phyloP scores from a whole-genome alignment of 2,888 invertebrate species.

The Plusia festucae region DNA sequence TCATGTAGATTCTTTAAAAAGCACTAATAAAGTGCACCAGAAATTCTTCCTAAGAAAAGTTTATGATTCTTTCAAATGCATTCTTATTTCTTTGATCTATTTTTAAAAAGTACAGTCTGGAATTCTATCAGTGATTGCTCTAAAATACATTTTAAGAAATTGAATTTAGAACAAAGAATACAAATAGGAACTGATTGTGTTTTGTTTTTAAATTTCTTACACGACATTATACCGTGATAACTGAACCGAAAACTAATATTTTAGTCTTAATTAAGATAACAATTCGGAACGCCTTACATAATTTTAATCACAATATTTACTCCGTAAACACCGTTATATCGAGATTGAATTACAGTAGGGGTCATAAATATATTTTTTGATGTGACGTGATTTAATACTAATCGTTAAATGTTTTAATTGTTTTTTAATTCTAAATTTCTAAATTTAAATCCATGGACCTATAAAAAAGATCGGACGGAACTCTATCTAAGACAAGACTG shows the following conservation, averaged over 20 bases:
- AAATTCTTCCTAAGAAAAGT: neutral
- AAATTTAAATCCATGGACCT: too few species aligned
- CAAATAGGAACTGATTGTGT: neutral
- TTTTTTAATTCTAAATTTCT: too few species aligned
- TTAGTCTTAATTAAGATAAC: neutral
- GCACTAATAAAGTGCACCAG: neutral
- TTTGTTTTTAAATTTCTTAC: neutral
- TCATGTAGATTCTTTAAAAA: neutral
- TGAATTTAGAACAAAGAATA: too few species aligned
- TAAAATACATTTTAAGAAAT: too few species aligned
- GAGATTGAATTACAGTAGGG: conserved; percentile 21
- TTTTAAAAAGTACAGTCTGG: neutral
- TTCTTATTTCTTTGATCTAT: neutral
- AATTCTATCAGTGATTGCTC: neutral
- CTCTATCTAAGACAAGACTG: too few species aligned
- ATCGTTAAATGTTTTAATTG: too few species aligned
- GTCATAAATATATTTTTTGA: too few species aligned
- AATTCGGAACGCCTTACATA: conserved; percentile 27
- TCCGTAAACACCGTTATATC: conserved; percentile 9
- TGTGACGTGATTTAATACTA: too few species aligned
- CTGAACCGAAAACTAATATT: too few species aligned
- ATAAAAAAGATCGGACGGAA: too few species aligned
- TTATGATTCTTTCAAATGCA: neutral
- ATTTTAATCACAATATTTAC: conserved; percentile 29
- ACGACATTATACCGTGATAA: too few species aligned